A percentile compares a stretch with the other conserved stretches of the same genome.
Evolutionary conservation across 2,888 invertebrate species (phyloP).

Genomic region (Pelosia muscerda): DNA sequence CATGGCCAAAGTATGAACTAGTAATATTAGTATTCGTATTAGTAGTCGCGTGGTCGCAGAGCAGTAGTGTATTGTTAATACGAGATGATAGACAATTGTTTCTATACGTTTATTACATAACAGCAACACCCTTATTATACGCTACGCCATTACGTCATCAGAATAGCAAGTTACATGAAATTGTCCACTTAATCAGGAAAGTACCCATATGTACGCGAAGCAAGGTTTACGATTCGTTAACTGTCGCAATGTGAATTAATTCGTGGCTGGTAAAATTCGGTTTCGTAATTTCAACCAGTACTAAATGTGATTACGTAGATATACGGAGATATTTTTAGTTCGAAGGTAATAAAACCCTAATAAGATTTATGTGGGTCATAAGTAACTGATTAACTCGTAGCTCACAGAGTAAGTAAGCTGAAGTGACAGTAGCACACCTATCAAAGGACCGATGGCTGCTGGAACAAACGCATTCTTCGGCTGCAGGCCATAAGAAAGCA

Average conservation of each 20-base stretch:
- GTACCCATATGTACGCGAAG: conserved; percentile 31
- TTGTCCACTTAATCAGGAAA: conserved; percentile 19
- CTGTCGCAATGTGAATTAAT: conserved; percentile 30
- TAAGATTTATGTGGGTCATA: neutral
- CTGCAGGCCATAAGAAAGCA: too few relatives aligned
- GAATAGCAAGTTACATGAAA: conserved; percentile 13
- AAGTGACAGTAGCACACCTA: too few relatives aligned
- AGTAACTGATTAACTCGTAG: neutral
- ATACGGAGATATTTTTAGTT: too few relatives aligned
- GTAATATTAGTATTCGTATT: too few relatives aligned
- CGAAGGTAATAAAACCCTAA: too few relatives aligned
- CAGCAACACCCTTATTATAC: conserved; percentile 13
- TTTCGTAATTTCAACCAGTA: neutral
- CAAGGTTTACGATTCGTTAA: conserved; percentile 20
- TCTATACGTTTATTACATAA: neutral
- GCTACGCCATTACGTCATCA: conserved; percentile 15
- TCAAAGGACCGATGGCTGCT: too few relatives aligned
- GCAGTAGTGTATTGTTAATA: too few relatives aligned
- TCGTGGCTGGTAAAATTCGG: conserved; percentile 16
- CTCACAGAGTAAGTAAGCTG: too few relatives aligned
- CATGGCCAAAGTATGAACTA: too few relatives aligned
- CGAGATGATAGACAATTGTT: neutral
- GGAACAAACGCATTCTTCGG: too few relatives aligned
- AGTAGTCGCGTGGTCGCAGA: too few relatives aligned
- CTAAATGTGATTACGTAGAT: neutral